Conservation (phyloP, 2,113 vertebrate genomes). For the Pantherophis guttatus region DNA sequence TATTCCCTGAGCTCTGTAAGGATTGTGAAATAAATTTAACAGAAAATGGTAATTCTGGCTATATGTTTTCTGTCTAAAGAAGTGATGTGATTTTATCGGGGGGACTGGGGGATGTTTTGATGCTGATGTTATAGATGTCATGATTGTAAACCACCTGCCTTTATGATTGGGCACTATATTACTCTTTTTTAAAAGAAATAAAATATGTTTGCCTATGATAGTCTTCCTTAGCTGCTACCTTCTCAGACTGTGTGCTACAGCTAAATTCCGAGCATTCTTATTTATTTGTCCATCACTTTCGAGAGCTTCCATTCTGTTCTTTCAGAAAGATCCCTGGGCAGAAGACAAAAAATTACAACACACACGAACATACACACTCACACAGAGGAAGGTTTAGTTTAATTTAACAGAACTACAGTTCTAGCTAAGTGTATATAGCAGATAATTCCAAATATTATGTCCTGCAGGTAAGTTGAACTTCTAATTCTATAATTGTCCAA, state of each 20-base stretch:
- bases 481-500: not conserved
- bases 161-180: not conserved
- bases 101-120: not conserved
- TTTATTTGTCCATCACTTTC: not conserved
- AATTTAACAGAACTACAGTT: not conserved
- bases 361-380: not conserved
- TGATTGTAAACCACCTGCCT: not conserved
- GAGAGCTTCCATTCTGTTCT: not conserved
- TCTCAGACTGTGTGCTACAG: not conserved
- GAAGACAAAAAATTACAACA: not conserved
- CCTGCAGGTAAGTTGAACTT: not conserved
- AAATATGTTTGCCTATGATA: not conserved
- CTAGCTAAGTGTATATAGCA: not conserved
- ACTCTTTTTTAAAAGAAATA: not conserved
- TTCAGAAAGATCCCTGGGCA: not conserved
- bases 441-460: not conserved
- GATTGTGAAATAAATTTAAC: not conserved
- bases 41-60: not conserved
- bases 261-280: not conserved
- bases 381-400: not conserved
- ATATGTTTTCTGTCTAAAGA: not conserved
- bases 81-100: not conserved
- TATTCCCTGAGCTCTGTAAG: not conserved
- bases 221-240: not conserved
- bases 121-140: not conserved